Evolutionary conservation across 1,140 invertebrate genomes (phyloP).

Genomic region (Caerostris darwini): DNA sequence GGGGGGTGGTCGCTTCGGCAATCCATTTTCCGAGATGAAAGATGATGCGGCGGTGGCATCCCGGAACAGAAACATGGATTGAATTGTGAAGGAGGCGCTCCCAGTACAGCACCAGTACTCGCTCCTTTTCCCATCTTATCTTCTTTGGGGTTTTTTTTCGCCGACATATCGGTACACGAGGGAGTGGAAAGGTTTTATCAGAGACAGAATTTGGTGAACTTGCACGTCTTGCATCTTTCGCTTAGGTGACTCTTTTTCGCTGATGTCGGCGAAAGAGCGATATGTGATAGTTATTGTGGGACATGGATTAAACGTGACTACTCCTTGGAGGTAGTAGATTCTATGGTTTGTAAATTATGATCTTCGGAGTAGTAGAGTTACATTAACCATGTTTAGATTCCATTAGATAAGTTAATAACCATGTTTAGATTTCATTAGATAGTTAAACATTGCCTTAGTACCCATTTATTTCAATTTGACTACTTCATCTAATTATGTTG

Average conservation of each 20-base stretch:
- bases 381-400: too few relatives aligned
- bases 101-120: not conserved
- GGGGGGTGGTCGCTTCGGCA: not conserved
- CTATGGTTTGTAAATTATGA: too few relatives aligned
- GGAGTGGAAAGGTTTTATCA: not conserved
- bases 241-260: not conserved
- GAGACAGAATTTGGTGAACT: not conserved
- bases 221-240: constrained; percentile 6
- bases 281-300: not conserved
- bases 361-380: too few relatives aligned
- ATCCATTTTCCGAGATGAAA: constrained; percentile 66
- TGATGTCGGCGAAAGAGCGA: not conserved
- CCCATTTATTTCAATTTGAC: too few relatives aligned
- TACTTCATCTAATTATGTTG: too few relatives aligned
- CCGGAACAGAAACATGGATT: constrained; percentile 5
- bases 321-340: not conserved
- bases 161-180: too few relatives aligned
- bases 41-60: constrained; percentile 13
- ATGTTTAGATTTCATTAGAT: too few relatives aligned
- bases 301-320: not conserved
- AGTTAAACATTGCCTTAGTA: too few relatives aligned
- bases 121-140: not conserved
- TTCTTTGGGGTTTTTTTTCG: too few relatives aligned
- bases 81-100: constrained; percentile 1
- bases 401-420: too few relatives aligned